Percentiles rank a stretch among this genome's conserved stretches.
Conservation (phyloP, 23 tunicate species). For the Clavelina lepadiformis region DNA sequence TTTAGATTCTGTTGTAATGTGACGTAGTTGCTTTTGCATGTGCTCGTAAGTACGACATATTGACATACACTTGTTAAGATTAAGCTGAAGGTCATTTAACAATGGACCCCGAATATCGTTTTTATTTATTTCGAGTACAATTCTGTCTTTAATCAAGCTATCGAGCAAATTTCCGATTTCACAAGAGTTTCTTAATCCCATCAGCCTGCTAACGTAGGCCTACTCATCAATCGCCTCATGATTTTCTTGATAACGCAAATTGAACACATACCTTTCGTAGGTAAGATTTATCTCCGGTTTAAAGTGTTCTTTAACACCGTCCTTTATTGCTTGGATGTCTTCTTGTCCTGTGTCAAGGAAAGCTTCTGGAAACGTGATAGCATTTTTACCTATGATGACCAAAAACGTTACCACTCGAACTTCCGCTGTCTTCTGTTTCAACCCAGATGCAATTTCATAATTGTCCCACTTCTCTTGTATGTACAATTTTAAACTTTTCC, state of each 20-base stretch:
- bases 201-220: background rate
- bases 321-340: background rate
- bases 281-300: background rate
- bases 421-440: background rate
- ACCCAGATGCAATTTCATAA: conserved; percentile 1
- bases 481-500: conserved; percentile 1
- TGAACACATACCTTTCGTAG: background rate
- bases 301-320: background rate
- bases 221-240: background rate
- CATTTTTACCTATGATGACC: background rate
- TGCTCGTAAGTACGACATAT: background rate
- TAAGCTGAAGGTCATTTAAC: background rate
- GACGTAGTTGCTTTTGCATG: background rate
- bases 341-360: background rate
- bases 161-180: background rate
- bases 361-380: background rate
- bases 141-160: background rate
- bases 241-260: background rate
- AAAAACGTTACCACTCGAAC: background rate
- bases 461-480: conserved; percentile 2
- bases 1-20: too few relatives aligned
- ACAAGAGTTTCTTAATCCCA: background rate
- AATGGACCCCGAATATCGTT: background rate
- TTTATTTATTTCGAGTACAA: background rate
- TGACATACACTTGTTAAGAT: background rate